phyloP scores from a whole-genome alignment of 2,888 invertebrate species.

The Creontiades dilutus region DNA sequence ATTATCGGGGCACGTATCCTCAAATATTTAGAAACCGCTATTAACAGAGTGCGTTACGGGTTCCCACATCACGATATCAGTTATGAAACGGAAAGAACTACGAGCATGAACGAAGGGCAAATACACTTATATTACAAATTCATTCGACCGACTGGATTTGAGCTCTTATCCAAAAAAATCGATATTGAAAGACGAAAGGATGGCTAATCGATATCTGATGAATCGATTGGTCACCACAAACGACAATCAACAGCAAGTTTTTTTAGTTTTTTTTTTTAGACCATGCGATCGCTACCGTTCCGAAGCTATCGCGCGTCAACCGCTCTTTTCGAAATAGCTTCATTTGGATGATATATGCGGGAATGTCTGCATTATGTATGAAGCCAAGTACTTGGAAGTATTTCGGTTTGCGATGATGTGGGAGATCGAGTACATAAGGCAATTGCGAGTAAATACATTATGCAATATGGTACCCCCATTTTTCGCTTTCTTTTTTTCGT shows the following conservation, averaged over 20 bases:
- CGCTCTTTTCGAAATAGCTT: background rate
- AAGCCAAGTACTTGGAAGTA: background rate
- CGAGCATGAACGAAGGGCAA: background rate
- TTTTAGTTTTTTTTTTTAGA: too few species aligned
- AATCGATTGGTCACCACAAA: constrained; percentile 26
- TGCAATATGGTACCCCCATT: too few species aligned
- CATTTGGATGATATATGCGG: background rate
- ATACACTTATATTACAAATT: constrained; percentile 7
- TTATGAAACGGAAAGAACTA: background rate
- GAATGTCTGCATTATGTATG: background rate
- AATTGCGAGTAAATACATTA: too few species aligned
- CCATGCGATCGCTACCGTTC: background rate
- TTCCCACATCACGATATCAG: constrained; percentile 12
- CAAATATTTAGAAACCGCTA: constrained; percentile 7
- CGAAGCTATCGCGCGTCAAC: too few species aligned
- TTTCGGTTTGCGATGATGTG: too few species aligned
- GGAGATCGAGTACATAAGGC: too few species aligned
- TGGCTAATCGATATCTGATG: background rate
- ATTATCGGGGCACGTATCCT: background rate
- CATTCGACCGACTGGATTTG: background rate
- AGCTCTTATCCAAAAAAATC: background rate
- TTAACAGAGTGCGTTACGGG: constrained; percentile 4
- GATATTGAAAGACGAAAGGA: background rate
- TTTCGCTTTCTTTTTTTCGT: too few species aligned
- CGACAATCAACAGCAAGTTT: background rate